phyloP scores from a whole-genome alignment of 2,888 invertebrate species.

The Heliconius sara region DNA sequence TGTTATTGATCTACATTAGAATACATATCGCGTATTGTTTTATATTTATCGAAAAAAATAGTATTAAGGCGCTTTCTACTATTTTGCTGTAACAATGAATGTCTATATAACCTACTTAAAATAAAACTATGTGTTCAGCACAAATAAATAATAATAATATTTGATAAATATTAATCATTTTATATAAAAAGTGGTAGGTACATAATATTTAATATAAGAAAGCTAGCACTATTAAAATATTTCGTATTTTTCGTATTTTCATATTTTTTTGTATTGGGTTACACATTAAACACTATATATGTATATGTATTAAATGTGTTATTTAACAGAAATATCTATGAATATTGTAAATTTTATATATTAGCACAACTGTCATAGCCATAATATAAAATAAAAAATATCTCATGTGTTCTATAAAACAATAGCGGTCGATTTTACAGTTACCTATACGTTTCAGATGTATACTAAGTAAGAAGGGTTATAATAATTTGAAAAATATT shows the following conservation, averaged over 20 bases:
- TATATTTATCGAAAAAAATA: neutral
- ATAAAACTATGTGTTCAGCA: conserved; percentile 45
- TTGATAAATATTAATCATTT: conserved; percentile 35
- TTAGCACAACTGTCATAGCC: conserved; percentile 1
- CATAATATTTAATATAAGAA: conserved; percentile 30
- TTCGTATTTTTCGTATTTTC: neutral
- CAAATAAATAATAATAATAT: conserved; percentile 36
- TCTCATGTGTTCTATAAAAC: conserved; percentile 12
- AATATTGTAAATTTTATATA: neutral
- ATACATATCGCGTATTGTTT: conserved; percentile 18
- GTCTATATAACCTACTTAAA: conserved; percentile 21
- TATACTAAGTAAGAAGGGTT: conserved; percentile 51
- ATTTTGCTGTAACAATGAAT: conserved; percentile 4
- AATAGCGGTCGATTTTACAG: neutral
- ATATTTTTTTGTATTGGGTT: neutral
- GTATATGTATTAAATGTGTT: neutral
- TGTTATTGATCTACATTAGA: conserved; percentile 12
- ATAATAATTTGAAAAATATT: conserved; percentile 58
- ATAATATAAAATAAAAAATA: neutral
- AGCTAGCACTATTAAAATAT: conserved; percentile 29
- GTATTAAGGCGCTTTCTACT: neutral
- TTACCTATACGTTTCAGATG: neutral
- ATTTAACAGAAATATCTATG: neutral
- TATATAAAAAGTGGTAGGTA: conserved; percentile 25
- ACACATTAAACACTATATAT: neutral